These are phyloP conservation scores for Drosophila subquinaria DNA, from an alignment of 2,888 invertebrate genomes.

Conservation along the genomic window DNA sequence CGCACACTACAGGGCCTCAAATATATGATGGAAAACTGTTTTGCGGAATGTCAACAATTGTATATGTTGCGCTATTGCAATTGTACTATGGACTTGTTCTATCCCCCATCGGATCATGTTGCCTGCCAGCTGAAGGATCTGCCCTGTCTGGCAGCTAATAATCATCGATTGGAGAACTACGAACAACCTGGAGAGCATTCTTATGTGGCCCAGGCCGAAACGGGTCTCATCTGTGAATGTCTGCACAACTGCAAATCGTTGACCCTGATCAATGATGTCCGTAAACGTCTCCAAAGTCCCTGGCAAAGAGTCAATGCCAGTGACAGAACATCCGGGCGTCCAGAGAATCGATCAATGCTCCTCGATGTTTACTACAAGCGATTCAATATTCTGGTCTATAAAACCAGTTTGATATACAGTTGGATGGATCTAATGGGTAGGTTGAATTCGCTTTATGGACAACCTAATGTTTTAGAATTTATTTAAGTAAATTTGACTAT, in stretches of 20 bases:
- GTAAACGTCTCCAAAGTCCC: slow-evolving; percentile 49
- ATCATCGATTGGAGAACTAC: slow-evolving; percentile 58
- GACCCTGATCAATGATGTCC: slow-evolving; percentile 65
- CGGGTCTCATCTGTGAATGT: slow-evolving; percentile 81
- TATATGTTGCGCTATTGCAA: slow-evolving; percentile 77
- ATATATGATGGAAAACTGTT: slow-evolving; percentile 81
- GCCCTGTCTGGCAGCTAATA: slow-evolving; percentile 78
- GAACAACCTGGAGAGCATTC: slow-evolving; percentile 69
- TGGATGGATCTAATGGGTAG: slow-evolving; percentile 86
- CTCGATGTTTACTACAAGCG: slow-evolving; percentile 84
- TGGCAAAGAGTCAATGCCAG: background rate
- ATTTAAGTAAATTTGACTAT: too few species aligned
- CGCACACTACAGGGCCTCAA: slow-evolving; percentile 69
- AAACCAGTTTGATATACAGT: slow-evolving; percentile 84
- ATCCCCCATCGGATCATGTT: slow-evolving; percentile 72
- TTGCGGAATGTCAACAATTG: slow-evolving; percentile 79
- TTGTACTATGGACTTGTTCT: slow-evolving; percentile 81
- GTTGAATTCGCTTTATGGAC: slow-evolving; percentile 1
- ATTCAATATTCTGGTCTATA: slow-evolving; percentile 83
- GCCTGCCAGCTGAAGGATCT: slow-evolving; percentile 73
- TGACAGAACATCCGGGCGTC: background rate
- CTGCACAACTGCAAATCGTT: slow-evolving; percentile 81
- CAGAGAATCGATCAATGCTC: slow-evolving; percentile 56
- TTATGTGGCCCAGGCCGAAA: slow-evolving; percentile 56
- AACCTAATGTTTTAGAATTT: too few species aligned